A percentile compares a stretch with the other conserved stretches of the same genome.
Evolutionary conservation across 2,888 invertebrate genomes (phyloP).

Genomic region (Mythimna albipuncta): DNA sequence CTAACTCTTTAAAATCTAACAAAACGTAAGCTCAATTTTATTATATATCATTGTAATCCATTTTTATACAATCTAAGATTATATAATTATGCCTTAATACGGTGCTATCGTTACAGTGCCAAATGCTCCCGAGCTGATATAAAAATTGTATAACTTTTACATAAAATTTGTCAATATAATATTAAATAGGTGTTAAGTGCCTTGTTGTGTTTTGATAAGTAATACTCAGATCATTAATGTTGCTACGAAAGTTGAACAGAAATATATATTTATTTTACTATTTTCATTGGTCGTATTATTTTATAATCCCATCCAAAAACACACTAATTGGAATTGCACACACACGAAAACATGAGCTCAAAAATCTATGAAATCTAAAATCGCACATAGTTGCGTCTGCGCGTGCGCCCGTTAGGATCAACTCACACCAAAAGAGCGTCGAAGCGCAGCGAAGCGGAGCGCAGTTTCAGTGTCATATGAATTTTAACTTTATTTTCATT

Average conservation of each 20-base stretch:
- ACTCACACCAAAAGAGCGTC: no score
- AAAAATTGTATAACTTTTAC: constrained; percentile 65
- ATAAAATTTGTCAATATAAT: constrained; percentile 63
- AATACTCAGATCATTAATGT: constrained; percentile 86
- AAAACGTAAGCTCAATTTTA: constrained; percentile 61
- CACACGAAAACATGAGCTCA: neutral
- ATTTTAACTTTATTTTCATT: no score
- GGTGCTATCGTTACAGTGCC: constrained; percentile 70
- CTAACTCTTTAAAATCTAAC: constrained; percentile 38
- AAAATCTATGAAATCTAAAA: no score
- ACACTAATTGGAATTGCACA: neutral
- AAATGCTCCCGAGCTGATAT: constrained; percentile 62
- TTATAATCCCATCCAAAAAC: constrained; percentile 26
- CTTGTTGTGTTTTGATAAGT: constrained; percentile 82
- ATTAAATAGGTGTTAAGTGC: constrained; percentile 75
- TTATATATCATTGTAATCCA: constrained; percentile 48
- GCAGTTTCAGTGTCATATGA: no score
- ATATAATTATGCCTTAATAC: constrained; percentile 35
- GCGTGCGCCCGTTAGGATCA: no score
- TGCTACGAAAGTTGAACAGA: constrained; percentile 86
- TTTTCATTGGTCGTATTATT: constrained; percentile 89
- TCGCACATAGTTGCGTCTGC: no score
- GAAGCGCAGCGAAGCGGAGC: no score
- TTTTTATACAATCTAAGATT: constrained; percentile 61
- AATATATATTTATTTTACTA: constrained; percentile 91